Conservation (phyloP, 2,113 vertebrate genomes). For the Xiphorhynchus elegans region DNA sequence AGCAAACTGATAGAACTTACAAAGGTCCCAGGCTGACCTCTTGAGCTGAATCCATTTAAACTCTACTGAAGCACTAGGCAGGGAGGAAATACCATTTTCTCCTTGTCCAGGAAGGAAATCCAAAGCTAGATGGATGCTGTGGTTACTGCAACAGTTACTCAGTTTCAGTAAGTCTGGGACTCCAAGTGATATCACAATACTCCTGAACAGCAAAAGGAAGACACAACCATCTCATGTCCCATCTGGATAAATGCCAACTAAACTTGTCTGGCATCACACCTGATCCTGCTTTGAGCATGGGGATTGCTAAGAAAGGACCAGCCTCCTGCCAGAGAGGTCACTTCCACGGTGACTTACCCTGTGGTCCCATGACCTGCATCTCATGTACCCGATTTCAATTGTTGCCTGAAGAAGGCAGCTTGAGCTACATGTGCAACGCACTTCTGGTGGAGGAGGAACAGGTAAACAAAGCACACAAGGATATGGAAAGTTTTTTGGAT, state of each 20-base stretch:
- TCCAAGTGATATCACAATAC: not conserved
- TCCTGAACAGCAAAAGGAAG: not conserved
- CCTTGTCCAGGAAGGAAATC: not conserved
- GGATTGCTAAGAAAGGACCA: not conserved
- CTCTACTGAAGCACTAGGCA: not conserved
- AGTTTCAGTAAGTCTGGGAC: not conserved
- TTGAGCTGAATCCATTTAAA: not conserved
- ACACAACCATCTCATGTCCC: not conserved
- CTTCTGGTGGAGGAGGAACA: not conserved
- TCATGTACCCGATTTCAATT: not conserved
- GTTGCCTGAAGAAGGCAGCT: not conserved
- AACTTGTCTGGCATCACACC: not conserved
- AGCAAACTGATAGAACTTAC: not conserved
- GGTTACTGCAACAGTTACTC: not conserved
- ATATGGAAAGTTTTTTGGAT: not conserved
- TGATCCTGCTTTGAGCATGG: not conserved
- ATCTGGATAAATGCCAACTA: not conserved
- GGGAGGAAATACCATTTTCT: not conserved
- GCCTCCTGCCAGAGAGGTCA: not conserved
- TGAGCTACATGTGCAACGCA: not conserved
- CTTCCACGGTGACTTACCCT: not conserved
- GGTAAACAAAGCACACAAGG: not conserved
- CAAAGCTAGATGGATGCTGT: not conserved
- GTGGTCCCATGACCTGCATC: not conserved
- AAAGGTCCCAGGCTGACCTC: not conserved